Base-by-base conservation (phyloP, 2,888 invertebrate genomes). In the Pantelozetes paolii region DNA sequence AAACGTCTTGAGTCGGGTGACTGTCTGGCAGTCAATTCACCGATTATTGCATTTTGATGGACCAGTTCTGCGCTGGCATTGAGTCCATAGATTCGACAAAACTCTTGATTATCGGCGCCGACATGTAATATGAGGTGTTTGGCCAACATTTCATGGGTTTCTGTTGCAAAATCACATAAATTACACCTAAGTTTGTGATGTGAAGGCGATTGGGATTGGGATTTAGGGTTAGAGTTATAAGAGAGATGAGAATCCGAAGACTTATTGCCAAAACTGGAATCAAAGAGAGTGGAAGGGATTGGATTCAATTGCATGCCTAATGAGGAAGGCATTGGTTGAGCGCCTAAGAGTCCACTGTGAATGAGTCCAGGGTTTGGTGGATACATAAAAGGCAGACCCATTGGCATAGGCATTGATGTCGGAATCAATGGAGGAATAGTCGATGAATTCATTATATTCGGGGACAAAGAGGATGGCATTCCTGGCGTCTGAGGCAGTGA, bases 101-200 rank as follows among this genome's bases (percentile, higher is more conserved):
- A 77, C 72, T 82, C 82, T 67, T 81, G 80, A 71, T 81, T 81
- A 67, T 83, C 83, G 1, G 80, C 76, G 3, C 80, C 78, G 1
- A 81, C 81, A 73, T 84, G 84, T 2, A 80, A 78, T 71, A 82
- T 77, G 76, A 83, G 79, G 77, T 84, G 84, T 71, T 81, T 80
- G 18, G 80, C 80, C 45, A 83, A 81, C 18, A 79, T 76, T 45
- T 82, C 82, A 6, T 78, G 77, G 30, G 77, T 79, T 5, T 81
- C 80, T 8, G 82, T 80, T 6, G 77, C 75, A 76, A 82, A 83
- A 48, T 81, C 80, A 78, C 85, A 85, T 32, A 83, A 78, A 74
- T 79, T 80, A 79, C 85, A 84, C 75, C 81, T 81, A 36, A 67
- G 2, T 67, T 67, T 67, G 62, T 28, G 15, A n/a, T 1, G 11